Percentiles rank a stretch among this genome's conserved stretches.
phyloP scores from a whole-genome alignment of 2,797 vertebrate genomes.

The Chanos chanos region DNA sequence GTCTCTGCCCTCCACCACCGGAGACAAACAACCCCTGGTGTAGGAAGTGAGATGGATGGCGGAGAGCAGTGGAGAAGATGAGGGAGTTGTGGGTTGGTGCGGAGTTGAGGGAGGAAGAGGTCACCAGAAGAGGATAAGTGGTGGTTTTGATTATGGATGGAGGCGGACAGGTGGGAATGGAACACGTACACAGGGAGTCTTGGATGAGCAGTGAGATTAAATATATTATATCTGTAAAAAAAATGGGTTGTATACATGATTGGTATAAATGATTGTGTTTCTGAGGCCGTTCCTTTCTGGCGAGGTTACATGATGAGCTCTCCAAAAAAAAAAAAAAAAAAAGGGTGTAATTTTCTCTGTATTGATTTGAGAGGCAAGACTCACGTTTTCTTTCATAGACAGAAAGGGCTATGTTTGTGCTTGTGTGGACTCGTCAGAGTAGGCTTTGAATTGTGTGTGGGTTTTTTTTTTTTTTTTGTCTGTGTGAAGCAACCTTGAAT shows the following conservation, averaged over 20 bases:
- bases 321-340: conserved; percentile 58
- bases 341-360: conserved; percentile 63
- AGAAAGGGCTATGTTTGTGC: conserved; percentile 8
- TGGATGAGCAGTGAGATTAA: too few relatives aligned
- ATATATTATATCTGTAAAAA: conserved; percentile 34
- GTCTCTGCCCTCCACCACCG: conserved; percentile 63
- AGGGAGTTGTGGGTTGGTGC: conserved; percentile 6
- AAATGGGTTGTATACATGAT: conserved; percentile 40
- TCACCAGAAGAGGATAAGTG: conserved; percentile 37
- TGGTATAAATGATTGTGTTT: conserved; percentile 59
- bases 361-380: conserved; percentile 58
- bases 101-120: conserved; percentile 12
- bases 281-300: conserved; percentile 38
- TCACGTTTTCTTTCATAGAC: conserved; percentile 43
- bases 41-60: conserved; percentile 50
- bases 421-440: conserved; percentile 26
- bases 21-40: conserved; percentile 77
- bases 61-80: conserved; percentile 6
- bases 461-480: conserved; percentile 7
- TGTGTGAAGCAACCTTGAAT: conserved; percentile 36
- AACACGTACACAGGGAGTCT: too few relatives aligned
- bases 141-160: conserved; percentile 27
- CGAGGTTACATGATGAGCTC: conserved; percentile 31
- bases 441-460: conserved; percentile 20
- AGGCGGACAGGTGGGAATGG: neutral